Percentiles rank a stretch among this genome's conserved stretches.
These are phyloP conservation scores for Urocynchramus pylzowi DNA, from an alignment of 2,113 vertebrate species.

Conservation along the genomic window DNA sequence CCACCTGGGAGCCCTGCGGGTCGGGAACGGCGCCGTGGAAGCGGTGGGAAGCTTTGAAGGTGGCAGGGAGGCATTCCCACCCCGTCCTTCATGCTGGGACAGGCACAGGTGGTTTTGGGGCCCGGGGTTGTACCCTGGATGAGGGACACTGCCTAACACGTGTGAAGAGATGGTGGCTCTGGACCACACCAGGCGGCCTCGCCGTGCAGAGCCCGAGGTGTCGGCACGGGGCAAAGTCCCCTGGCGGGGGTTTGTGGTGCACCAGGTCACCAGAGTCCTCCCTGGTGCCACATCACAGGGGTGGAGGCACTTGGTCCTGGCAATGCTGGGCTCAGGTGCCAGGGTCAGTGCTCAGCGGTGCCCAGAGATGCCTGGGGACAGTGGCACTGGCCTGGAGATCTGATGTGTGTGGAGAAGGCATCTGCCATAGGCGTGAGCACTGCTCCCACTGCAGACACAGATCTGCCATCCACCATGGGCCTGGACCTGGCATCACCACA, in stretches of 20 bases:
- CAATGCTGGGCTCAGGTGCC: not conserved
- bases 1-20: accelerated
- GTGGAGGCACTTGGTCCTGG: accelerated
- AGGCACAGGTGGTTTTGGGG: not conserved
- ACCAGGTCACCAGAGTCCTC: not conserved
- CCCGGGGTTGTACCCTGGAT: accelerated
- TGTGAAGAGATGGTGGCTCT: not conserved
- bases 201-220: not conserved
- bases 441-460: no score
- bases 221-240: not conserved
- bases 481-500: not conserved
- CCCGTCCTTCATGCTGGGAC: accelerated
- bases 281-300: not conserved
- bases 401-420: not conserved
- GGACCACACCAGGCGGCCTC: accelerated
- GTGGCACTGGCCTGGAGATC: not conserved
- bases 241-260: not conserved
- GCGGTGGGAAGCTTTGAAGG: not conserved
- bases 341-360: not conserved
- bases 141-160: accelerated
- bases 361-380: not conserved
- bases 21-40: accelerated
- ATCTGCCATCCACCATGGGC: not conserved
- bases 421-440: not conserved
- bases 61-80: not conserved